These are phyloP conservation scores for Globodera rostochiensis DNA, from an alignment of 1,140 invertebrate species.

Conservation along the genomic window DNA sequence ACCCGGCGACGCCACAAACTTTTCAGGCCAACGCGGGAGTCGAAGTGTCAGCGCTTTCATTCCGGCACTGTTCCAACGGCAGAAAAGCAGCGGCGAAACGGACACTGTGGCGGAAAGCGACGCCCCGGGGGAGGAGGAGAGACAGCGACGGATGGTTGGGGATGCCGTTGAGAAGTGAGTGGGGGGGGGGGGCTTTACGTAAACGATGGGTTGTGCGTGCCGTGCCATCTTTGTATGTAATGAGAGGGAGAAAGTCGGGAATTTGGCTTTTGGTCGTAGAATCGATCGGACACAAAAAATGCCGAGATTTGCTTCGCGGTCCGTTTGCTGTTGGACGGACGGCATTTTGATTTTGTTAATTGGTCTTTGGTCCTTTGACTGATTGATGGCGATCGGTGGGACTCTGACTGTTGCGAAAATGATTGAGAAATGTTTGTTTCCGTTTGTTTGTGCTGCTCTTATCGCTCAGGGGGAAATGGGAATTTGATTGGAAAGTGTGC, in stretches of 20 bases:
- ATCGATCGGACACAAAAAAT: too few relatives aligned
- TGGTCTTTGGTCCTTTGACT: too few relatives aligned
- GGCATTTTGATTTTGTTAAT: too few relatives aligned
- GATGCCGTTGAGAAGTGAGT: constrained; percentile 13
- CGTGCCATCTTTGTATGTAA: too few relatives aligned
- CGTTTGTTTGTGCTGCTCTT: neutral
- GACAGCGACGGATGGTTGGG: constrained; percentile 2
- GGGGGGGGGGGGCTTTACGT: too few relatives aligned
- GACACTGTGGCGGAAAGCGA: neutral
- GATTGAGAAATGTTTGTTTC: neutral
- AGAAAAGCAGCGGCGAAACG: neutral
- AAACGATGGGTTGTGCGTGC: too few relatives aligned
- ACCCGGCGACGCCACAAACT: too few relatives aligned
- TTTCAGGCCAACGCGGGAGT: neutral
- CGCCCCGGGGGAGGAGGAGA: neutral
- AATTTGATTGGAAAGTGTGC: neutral
- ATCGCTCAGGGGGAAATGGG: neutral
- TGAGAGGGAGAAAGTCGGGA: too few relatives aligned
- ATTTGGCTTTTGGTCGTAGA: too few relatives aligned
- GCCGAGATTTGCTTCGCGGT: too few relatives aligned
- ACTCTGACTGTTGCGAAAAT: neutral
- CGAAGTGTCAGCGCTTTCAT: neutral
- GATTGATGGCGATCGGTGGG: too few relatives aligned
- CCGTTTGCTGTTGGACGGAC: too few relatives aligned
- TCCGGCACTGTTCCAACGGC: neutral